Conservation (phyloP, 2,888 invertebrate genomes). For the Epistrophe grossulariae region DNA sequence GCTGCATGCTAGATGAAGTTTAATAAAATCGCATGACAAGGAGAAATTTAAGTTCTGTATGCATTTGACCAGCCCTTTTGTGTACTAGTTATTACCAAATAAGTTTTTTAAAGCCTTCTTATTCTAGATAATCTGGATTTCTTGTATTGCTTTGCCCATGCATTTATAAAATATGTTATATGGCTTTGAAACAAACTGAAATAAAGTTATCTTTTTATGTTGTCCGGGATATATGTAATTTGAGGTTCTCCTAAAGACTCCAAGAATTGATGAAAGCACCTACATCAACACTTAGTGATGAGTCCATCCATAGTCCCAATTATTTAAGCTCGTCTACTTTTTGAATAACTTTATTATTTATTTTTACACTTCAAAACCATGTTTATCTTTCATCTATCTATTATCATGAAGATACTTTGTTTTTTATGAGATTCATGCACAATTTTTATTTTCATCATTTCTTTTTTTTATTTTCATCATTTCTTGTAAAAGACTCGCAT, state of each 20-base stretch:
- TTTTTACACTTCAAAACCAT: constrained; percentile 1
- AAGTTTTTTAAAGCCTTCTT: too few relatives aligned
- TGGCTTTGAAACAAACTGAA: constrained; percentile 1
- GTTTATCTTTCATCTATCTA: background rate
- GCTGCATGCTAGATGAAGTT: too few relatives aligned
- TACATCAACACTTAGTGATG: background rate
- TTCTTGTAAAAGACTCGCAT: background rate
- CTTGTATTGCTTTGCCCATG: too few relatives aligned
- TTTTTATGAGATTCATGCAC: background rate
- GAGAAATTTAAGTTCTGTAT: too few relatives aligned
- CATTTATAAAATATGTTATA: background rate
- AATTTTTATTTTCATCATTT: background rate
- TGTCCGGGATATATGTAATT: background rate
- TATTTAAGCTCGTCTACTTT: background rate
- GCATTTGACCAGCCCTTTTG: too few relatives aligned
- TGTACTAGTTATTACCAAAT: too few relatives aligned
- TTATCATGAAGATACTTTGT: background rate
- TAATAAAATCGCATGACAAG: too few relatives aligned
- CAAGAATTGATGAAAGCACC: too few relatives aligned
- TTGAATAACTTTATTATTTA: background rate
- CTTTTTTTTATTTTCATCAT: background rate
- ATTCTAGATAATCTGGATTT: too few relatives aligned
- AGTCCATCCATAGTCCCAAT: background rate
- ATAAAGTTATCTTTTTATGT: background rate
- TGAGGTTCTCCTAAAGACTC: background rate